phyloP scores from a whole-genome alignment of 2,113 vertebrate species.

The Setophaga petechia region DNA sequence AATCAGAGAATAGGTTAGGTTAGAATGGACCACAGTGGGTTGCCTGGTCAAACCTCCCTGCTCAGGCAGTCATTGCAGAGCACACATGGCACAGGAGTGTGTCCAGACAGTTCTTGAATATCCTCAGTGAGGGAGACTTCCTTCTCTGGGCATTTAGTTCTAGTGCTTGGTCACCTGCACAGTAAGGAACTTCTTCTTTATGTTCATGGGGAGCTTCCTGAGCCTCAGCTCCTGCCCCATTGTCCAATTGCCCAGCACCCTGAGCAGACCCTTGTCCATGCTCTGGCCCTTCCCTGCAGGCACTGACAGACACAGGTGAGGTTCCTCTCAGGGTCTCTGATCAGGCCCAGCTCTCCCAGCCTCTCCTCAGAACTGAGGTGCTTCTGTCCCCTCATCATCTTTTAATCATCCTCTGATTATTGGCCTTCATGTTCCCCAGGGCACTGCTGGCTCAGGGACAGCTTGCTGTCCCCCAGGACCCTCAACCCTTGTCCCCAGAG shows the following conservation, averaged over 20 bases:
- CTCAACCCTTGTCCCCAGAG: not conserved
- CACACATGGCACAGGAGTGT: not conserved
- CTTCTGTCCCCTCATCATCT: not conserved
- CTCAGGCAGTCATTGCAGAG: not conserved
- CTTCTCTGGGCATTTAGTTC: not conserved
- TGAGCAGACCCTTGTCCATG: not conserved
- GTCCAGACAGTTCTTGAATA: not conserved
- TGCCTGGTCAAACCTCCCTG: not conserved
- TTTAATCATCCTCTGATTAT: not conserved
- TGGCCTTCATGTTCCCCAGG: not conserved
- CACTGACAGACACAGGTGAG: not conserved
- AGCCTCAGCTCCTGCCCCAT: not conserved
- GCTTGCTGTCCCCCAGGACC: not conserved
- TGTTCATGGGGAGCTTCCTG: not conserved
- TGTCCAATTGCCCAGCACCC: not conserved
- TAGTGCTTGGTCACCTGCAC: not conserved
- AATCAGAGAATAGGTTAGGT: not conserved
- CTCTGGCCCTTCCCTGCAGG: not conserved
- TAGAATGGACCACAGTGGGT: not conserved
- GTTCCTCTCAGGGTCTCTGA: not conserved
- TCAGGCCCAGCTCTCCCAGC: not conserved
- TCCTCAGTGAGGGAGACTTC: not conserved
- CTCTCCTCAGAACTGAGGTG: not conserved
- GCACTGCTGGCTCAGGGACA: not conserved
- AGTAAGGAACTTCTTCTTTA: not conserved